Percentiles rank a stretch among this genome's conserved stretches.
These are phyloP conservation scores for Rhogogaster chlorosoma DNA, from an alignment of 2,888 invertebrate species.

Conservation along the genomic window DNA sequence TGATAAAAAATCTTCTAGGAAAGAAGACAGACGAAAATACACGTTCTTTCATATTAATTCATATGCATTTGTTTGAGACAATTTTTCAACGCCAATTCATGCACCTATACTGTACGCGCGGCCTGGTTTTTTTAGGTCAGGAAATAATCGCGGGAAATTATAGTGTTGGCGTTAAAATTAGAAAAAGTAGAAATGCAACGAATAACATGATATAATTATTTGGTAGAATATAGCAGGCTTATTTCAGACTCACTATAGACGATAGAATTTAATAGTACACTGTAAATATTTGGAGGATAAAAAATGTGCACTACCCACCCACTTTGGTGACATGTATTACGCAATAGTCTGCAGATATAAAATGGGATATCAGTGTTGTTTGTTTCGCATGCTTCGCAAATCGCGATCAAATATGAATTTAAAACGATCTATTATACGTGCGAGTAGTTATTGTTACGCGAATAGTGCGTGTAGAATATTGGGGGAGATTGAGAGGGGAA, in stretches of 20 bases:
- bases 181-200: not conserved
- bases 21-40: not conserved
- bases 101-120: not conserved
- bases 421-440: not conserved
- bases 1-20: not conserved
- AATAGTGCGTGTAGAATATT: not conserved
- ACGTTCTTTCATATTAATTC: not conserved
- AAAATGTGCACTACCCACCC: not conserved
- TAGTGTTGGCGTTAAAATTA: not conserved
- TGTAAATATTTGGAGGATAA: not conserved
- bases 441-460: not conserved
- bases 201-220: not conserved
- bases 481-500: not conserved
- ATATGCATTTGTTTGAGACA: not conserved
- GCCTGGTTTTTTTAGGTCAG: not conserved
- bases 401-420: not conserved
- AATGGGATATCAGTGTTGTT: conserved; percentile 14
- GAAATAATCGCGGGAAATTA: not conserved
- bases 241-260: not conserved
- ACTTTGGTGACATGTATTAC: not conserved
- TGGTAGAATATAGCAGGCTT: not conserved
- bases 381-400: conserved; percentile 13
- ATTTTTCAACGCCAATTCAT: not conserved
- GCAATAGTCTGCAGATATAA: conserved; percentile 12
- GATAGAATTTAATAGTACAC: not conserved